These are phyloP conservation scores for Ophion slaviceki DNA, from an alignment of 2,888 invertebrate genomes.

Conservation along the genomic window DNA sequence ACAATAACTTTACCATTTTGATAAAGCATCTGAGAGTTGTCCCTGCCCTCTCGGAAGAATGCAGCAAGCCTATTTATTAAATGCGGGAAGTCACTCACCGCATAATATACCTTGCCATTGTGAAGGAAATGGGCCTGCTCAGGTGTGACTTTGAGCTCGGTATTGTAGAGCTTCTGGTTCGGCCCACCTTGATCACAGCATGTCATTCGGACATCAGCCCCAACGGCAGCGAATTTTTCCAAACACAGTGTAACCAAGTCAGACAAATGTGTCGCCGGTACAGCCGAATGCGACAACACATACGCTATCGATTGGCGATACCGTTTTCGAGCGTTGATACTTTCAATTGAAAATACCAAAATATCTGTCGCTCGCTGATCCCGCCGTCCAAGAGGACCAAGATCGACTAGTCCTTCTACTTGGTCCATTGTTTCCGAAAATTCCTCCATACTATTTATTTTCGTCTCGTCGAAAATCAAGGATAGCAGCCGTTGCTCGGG, in stretches of 20 bases:
- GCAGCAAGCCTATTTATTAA: conserved; percentile 35
- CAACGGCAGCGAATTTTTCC: conserved; percentile 27
- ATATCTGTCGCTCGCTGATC: conserved; percentile 28
- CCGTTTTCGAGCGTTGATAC: conserved; percentile 42
- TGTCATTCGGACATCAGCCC: conserved; percentile 23
- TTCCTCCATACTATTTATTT: conserved; percentile 43
- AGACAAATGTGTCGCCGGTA: conserved; percentile 7
- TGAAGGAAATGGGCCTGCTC: conserved; percentile 7
- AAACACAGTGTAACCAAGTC: conserved; percentile 25
- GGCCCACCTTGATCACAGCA: conserved; percentile 44
- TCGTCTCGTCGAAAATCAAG: conserved; percentile 48
- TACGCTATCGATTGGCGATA: conserved; percentile 47
- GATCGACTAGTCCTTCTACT: conserved; percentile 46
- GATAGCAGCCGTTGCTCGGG: conserved; percentile 38
- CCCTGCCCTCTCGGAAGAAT: conserved; percentile 18
- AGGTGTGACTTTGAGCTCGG: conserved; percentile 12
- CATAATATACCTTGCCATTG: conserved; percentile 22
- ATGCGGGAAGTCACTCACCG: conserved; percentile 39
- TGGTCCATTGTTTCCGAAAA: conserved; percentile 36
- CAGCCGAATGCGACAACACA: conserved; percentile 22
- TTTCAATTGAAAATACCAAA: conserved; percentile 50
- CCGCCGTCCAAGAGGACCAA: conserved; percentile 42
- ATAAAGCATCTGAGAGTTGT: conserved; percentile 15
- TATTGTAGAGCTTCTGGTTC: conserved; percentile 31
- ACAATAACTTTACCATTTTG: conserved; percentile 25